Percentiles rank a stretch among this genome's conserved stretches.
These are phyloP conservation scores for Cremastobaeus sp. DNA, from an alignment of 2,888 invertebrate genomes.

Conservation along the genomic window DNA sequence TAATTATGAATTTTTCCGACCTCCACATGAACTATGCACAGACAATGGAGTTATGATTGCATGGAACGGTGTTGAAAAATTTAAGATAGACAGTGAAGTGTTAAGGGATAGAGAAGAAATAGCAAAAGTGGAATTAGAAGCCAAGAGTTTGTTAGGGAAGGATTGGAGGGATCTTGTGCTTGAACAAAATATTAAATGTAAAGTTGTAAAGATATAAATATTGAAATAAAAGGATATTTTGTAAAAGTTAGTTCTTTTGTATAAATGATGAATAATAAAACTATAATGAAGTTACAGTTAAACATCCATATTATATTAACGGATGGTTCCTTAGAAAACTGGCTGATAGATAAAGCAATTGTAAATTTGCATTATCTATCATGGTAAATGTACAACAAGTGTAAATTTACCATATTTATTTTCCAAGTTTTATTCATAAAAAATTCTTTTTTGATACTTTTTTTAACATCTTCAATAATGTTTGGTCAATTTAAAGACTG, in stretches of 20 bases:
- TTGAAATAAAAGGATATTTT: conserved; percentile 14
- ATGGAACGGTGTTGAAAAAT: conserved; percentile 96
- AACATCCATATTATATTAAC: too few relatives aligned
- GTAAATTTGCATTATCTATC: too few relatives aligned
- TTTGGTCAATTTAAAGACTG: too few relatives aligned
- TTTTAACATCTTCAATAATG: too few relatives aligned
- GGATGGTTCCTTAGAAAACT: too few relatives aligned
- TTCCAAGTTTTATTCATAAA: too few relatives aligned
- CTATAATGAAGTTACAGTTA: not conserved
- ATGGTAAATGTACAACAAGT: too few relatives aligned
- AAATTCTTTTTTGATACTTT: too few relatives aligned
- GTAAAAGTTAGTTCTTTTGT: not conserved
- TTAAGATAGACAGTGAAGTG: conserved; percentile 79
- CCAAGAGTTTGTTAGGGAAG: conserved; percentile 83
- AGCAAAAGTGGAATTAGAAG: conserved; percentile 81
- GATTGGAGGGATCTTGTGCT: conserved; percentile 81
- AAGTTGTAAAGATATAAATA: conserved; percentile 21
- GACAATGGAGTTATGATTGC: conserved; percentile 99
- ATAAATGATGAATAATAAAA: too few relatives aligned
- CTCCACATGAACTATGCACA: conserved; percentile 92
- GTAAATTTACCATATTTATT: too few relatives aligned
- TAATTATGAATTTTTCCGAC: conserved; percentile 84
- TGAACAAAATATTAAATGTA: conserved; percentile 79
- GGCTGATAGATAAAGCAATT: too few relatives aligned
- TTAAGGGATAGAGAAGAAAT: conserved; percentile 78